Percentiles rank a stretch among this genome's conserved stretches.
Conservation (phyloP, 2,113 vertebrate species). For the Python bivittatus region DNA sequence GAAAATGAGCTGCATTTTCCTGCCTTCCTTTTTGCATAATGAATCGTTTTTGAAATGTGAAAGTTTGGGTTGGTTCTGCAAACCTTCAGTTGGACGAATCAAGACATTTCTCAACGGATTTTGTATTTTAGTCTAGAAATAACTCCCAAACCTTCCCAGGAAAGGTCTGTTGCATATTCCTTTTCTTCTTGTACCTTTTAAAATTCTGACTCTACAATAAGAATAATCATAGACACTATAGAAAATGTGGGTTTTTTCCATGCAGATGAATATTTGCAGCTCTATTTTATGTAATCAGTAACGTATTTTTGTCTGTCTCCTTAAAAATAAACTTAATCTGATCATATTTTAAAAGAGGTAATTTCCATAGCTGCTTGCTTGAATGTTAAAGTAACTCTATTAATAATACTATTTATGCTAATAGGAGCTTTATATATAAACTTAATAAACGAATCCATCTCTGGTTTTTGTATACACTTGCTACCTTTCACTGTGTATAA, state of each 20-base stretch:
- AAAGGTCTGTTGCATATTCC: not conserved
- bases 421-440: not conserved
- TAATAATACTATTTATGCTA: not conserved
- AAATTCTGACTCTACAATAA: not conserved
- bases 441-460: not conserved
- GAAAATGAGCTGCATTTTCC: not conserved
- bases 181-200: not conserved
- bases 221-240: not conserved
- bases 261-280: not conserved
- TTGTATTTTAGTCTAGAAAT: not conserved
- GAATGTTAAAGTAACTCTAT: not conserved
- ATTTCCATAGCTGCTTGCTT: not conserved
- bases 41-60: not conserved
- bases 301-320: not conserved
- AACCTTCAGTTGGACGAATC: not conserved
- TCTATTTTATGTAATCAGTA: not conserved
- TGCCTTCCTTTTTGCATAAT: not conserved
- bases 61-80: not conserved
- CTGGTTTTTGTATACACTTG: not conserved
- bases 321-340: not conserved
- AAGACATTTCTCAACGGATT: not conserved
- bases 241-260: not conserved
- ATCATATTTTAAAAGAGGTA: not conserved
- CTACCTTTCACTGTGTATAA: not conserved
- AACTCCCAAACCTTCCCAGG: not conserved